Evolutionary conservation across 2,113 vertebrate genomes (phyloP).

Genomic region (Syrmaticus mikado): DNA sequence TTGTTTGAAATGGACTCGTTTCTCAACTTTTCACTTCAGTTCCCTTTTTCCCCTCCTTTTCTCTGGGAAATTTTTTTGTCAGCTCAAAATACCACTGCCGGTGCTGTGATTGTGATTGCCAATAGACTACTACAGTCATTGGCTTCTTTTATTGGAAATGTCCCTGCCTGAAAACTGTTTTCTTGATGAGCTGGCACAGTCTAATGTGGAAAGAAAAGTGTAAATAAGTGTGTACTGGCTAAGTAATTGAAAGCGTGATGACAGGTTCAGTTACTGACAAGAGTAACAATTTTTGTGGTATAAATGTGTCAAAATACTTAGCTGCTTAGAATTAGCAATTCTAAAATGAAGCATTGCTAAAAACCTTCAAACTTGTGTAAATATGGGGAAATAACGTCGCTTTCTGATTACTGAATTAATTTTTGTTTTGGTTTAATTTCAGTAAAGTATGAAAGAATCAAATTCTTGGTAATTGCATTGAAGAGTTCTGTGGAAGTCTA

Average conservation of each 20-base stretch:
- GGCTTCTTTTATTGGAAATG: background rate
- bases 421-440: constrained; percentile 49
- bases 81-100: background rate
- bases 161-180: background rate
- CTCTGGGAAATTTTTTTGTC: background rate
- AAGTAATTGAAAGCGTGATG: background rate
- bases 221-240: background rate
- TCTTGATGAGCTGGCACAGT: background rate
- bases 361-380: background rate
- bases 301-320: background rate
- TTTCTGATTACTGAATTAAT: constrained; percentile 15
- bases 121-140: background rate
- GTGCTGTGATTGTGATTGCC: background rate
- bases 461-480: constrained; percentile 97
- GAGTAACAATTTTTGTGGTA: background rate
- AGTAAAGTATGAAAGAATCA: constrained; percentile 99
- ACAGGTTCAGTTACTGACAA: background rate
- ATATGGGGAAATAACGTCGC: background rate
- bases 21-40: background rate
- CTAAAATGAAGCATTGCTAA: background rate
- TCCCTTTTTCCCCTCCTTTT: background rate
- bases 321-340: background rate
- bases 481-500: constrained; percentile 99
- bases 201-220: background rate
- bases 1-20: background rate